Evolutionary conservation across 2,797 vertebrate genomes (phyloP), one percentile per base, ranked within the genome.

Genomic region (Lithobates pipiens): DNA sequence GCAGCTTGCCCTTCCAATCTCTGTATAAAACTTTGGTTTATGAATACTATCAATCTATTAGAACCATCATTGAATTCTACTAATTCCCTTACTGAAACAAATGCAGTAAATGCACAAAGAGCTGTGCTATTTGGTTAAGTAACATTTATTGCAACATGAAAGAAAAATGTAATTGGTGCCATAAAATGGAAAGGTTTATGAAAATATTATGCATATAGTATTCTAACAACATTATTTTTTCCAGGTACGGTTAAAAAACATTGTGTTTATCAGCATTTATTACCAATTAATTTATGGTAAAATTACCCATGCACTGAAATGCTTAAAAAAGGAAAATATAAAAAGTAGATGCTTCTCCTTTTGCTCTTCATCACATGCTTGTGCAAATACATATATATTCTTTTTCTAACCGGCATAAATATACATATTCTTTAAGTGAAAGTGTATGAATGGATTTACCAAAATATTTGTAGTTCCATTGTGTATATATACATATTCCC

Each of bases 91-190:
- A 34, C 69, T 83, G 61, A 83, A 83, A 87, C 70, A 87, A 78
- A 61, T 74, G 75, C 80, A 73, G 76, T 86, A 77, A 86, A 86
- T 25, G 78, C 69, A 71, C 50, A 21, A 72, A 86, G 67, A 83
- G 71, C 27, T 74, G 42, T 27, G 61, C 80, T 83, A 80, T 75
- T 76, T 83, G 70, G 54, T 74, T 77, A 82, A 83, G 57, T 70
- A 23, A 83, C 80, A 79, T 82, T 86, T 86, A 86, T 74, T 83
- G 76, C 81, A 83, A 83, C 70, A 75, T 87, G 80, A 75, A 86
- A 82, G 42, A 79, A 79, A 77, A 83, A 83, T 75, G 6, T 87
- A 87, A 87, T 82, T 83, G 73, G 77, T n/a, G 68, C 69, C 67
- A 32, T 87, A 79, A 87, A 87, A 70, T 32, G 63, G 57, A 82